These are phyloP conservation scores for Anticlea derivata DNA, from an alignment of 2,888 invertebrate genomes.

Conservation along the genomic window DNA sequence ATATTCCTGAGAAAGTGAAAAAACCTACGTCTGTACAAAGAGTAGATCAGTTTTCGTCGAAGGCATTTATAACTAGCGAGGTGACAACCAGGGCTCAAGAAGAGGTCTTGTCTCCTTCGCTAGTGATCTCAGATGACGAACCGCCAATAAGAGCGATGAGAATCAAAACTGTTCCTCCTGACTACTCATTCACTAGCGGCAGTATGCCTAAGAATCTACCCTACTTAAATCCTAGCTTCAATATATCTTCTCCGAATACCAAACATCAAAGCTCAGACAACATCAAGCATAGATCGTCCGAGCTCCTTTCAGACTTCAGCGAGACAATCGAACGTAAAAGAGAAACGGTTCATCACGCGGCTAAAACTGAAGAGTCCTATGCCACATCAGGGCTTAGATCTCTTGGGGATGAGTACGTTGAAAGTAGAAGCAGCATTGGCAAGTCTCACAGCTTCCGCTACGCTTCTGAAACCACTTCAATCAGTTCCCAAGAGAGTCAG, in stretches of 20 bases:
- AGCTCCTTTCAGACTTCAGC: conserved; percentile 63
- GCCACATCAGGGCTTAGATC: conserved; percentile 65
- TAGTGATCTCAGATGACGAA: conserved; percentile 66
- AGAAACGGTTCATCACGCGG: conserved; percentile 54
- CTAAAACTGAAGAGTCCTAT: conserved; percentile 68
- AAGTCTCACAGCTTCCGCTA: conserved; percentile 90
- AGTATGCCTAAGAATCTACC: conserved; percentile 77
- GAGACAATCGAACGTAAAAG: conserved; percentile 65
- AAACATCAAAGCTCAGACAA: conserved; percentile 75
- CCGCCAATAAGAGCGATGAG: conserved; percentile 64
- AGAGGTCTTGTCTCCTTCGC: conserved; percentile 55
- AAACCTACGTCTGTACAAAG: conserved; percentile 69
- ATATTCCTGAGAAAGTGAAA: conserved; percentile 57
- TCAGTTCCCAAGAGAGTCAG: conserved; percentile 77
- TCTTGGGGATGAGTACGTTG: conserved; percentile 73
- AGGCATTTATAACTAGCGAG: conserved; percentile 73
- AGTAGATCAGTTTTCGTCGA: conserved; percentile 67
- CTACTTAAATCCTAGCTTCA: conserved; percentile 66
- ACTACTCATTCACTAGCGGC: conserved; percentile 68
- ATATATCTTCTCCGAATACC: conserved; percentile 73
- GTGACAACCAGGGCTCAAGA: conserved; percentile 57
- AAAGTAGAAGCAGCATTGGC: conserved; percentile 84
- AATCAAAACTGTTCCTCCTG: conserved; percentile 63
- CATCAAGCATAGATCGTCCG: conserved; percentile 69
- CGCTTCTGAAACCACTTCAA: conserved; percentile 78